Evolutionary conservation across 2,797 vertebrate genomes (phyloP).

Genomic region (Acridotheres tristis): DNA sequence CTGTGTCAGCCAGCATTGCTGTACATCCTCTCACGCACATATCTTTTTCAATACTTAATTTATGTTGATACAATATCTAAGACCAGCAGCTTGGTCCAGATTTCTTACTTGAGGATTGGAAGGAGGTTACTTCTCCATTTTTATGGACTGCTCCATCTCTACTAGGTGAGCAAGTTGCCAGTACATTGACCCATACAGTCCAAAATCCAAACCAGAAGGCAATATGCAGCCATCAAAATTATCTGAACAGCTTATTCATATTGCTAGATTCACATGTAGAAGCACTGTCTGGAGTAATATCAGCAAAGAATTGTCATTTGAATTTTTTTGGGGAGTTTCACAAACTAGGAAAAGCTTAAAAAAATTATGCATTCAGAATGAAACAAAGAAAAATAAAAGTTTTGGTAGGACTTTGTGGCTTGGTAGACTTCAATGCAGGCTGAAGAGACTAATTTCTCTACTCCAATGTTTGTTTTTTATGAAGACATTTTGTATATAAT

Average conservation of each 20-base stretch:
- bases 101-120: background rate
- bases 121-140: background rate
- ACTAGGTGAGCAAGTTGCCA: background rate
- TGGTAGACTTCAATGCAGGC: background rate
- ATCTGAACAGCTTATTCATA: background rate
- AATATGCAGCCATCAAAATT: background rate
- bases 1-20: background rate
- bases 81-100: background rate
- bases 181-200: background rate
- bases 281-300: background rate
- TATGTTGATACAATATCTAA: background rate
- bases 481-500: constrained; percentile 51
- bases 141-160: background rate
- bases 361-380: background rate
- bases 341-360: background rate
- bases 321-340: background rate
- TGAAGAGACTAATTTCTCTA: background rate
- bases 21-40: background rate
- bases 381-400: background rate
- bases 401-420: background rate
- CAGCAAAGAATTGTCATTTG: background rate
- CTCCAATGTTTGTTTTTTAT: constrained; percentile 17
- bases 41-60: background rate
- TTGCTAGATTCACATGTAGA: background rate
- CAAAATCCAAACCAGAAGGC: background rate